Base-by-base conservation (phyloP, 2,113 vertebrate genomes). In the Numida meleagris region DNA sequence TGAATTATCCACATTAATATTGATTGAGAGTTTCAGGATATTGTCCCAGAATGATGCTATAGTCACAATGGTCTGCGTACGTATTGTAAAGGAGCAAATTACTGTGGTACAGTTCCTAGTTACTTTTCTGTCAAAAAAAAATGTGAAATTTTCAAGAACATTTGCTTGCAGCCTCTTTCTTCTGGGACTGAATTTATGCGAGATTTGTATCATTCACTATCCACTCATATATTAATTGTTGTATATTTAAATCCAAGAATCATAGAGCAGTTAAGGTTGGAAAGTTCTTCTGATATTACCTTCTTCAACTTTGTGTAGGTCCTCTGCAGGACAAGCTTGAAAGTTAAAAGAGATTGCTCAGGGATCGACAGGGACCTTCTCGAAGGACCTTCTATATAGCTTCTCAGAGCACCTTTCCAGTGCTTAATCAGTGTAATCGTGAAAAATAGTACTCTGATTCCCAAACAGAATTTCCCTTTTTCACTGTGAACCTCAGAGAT, bases 141-240 rank as follows among this genome's bases (percentile, higher is more conserved):
- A 53, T 27, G 14, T 53, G 45, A 61, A 65, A 55, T 25, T 53
- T 63, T 42, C 4, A 53, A 68, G 21, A 67, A 90, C 50, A 68
- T 14, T 58, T 51, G 2, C 18, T 65, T 2, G 0, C 27, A 58
- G 0, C 10, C 43, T 42, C 24, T 6, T 72, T 10, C 14, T 68
- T 10, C 16, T 29, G 18, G 15, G 18, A 42, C 15, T 42, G 18
- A 7, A 31, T 58, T 84, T 82, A 24, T 77, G 8, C 6, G n/a
- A n/a, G n/a, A n/a, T n/a, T n/a, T n/a, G n/a, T n/a, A n/a, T n/a
- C n/a, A 5, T 72, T 91, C 23, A 48, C 4, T 51, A 5, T 7
- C 6, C 9, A 57, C 6, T 57, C 2, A 33, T 76, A 4, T 24
- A 2, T 29, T 85, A 25, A 59, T 75, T 5, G 1, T 1, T 33